Percentiles rank a stretch among this genome's conserved stretches.
Conservation (phyloP, 2,888 invertebrate species). For the Hypercompe scribonia region DNA sequence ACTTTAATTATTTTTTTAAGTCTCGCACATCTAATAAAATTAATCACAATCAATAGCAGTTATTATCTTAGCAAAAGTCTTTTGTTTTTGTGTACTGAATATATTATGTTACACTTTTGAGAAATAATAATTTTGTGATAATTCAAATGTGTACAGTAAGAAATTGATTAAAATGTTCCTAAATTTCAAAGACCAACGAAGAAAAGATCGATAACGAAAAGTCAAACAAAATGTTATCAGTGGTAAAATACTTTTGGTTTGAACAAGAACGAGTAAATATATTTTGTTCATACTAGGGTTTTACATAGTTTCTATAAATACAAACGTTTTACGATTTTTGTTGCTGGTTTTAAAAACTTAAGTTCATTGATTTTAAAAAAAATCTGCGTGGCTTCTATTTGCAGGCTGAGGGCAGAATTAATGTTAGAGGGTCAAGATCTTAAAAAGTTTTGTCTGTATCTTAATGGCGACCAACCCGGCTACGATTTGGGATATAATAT, state of each 20-base stretch:
- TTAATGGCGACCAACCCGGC: background rate
- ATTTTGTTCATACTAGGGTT: background rate
- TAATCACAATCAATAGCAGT: background rate
- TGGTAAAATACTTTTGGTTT: background rate
- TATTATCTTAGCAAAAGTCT: background rate
- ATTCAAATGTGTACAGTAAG: background rate
- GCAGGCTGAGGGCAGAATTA: background rate
- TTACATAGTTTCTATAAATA: background rate
- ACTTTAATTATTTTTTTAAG: background rate
- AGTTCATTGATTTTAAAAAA: too few relatives aligned
- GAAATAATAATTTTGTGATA: background rate
- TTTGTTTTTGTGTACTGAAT: background rate
- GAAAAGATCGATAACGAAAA: background rate
- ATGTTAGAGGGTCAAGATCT: background rate
- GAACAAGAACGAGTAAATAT: background rate
- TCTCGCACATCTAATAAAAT: too few relatives aligned
- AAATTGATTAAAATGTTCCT: background rate
- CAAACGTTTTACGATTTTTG: background rate
- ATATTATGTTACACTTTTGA: background rate
- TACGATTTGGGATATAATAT: background rate
- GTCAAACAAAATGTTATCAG: background rate
- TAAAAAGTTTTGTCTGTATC: constrained; percentile 1
- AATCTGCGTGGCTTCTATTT: background rate
- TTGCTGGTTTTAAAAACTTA: background rate
- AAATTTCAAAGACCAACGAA: background rate